These are phyloP conservation scores for Formicarius rufipectus DNA, from an alignment of 2,113 vertebrate genomes.

Conservation along the genomic window DNA sequence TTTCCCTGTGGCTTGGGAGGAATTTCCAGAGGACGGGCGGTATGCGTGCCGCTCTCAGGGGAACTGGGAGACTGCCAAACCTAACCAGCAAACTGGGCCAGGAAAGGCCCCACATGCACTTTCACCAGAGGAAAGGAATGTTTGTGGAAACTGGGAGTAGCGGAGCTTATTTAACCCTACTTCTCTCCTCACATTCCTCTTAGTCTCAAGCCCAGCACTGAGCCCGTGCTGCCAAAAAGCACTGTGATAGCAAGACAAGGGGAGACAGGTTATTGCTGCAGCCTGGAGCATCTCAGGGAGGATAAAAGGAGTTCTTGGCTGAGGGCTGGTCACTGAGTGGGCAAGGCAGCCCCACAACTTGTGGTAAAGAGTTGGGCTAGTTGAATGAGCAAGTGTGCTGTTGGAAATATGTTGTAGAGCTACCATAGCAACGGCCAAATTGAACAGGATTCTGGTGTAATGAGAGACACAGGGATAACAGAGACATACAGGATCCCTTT, in stretches of 20 bases:
- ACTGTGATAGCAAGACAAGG: fast-evolving
- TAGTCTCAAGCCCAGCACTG: neutral
- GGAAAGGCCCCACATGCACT: neutral
- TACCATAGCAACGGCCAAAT: neutral
- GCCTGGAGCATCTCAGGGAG: neutral
- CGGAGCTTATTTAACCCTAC: neutral
- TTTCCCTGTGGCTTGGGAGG: slow-evolving; percentile 34
- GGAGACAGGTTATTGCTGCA: neutral
- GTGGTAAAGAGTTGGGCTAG: neutral
- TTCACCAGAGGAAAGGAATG: slow-evolving; percentile 49
- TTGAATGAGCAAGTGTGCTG: neutral
- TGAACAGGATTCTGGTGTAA: neutral
- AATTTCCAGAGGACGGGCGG: slow-evolving; percentile 24
- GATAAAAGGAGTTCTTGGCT: neutral
- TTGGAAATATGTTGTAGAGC: neutral
- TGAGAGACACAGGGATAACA: neutral
- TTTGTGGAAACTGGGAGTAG: slow-evolving; percentile 25
- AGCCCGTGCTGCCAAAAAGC: neutral
- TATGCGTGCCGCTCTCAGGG: neutral
- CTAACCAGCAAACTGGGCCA: neutral
- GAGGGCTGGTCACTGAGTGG: neutral
- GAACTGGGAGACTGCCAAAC: slow-evolving; percentile 5
- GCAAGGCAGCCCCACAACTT: neutral
- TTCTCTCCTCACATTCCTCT: neutral
- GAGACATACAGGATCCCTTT: neutral